Base-by-base conservation (phyloP, 2,113 vertebrate species). In the Megalops atlanticus region DNA sequence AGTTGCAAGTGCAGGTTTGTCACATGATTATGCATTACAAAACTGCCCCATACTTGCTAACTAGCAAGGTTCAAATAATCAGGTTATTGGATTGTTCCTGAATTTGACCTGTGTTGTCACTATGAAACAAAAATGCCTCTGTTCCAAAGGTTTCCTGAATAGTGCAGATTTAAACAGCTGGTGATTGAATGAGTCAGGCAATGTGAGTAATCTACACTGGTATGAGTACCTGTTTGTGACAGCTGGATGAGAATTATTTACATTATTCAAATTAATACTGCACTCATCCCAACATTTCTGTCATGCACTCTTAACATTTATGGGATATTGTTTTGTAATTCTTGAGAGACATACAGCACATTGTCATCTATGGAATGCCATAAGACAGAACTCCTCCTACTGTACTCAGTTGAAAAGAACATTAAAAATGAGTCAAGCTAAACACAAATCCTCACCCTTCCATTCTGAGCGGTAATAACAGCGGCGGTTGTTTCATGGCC, bases 71-170 rank as follows among this genome's bases (percentile, higher is more conserved):
- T 27, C 21, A 43, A 77, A 39, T 39, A 39, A 83, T 70, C 78
- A 75, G 76, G 77, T 74, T 83, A 85, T 41, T 79, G 77, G 71
- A 73, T 74, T 80, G 40, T 64, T 49, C 49, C 38, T 85, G 40
- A 40, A 79, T 70, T 38, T 47, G n/a, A 71, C 27, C 41, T 58
- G 40, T 58, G 36, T 79, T 49, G 38, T 71, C 54, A 64, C 36
- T n/a, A 2, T 69, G 38, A 78, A 47, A 71, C 39, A 81, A 82
- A 73, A 33, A 27, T 31, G 21, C 4, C 52, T 79, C 77, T 81
- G 49, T 70, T 83, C 70, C 31, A 39, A 47, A 35, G 16, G 1
- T 33, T 3, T 45, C 16, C 74, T 35, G 27, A 45, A 76, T 45
- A 52, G 52, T 47, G 24, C 41, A 24, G 16, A 52, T 18, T 31